A percentile compares a stretch with the other conserved stretches of the same genome.
Evolutionary conservation across 1,140 invertebrate species (phyloP).

Genomic region (Drosophila ananassae): DNA sequence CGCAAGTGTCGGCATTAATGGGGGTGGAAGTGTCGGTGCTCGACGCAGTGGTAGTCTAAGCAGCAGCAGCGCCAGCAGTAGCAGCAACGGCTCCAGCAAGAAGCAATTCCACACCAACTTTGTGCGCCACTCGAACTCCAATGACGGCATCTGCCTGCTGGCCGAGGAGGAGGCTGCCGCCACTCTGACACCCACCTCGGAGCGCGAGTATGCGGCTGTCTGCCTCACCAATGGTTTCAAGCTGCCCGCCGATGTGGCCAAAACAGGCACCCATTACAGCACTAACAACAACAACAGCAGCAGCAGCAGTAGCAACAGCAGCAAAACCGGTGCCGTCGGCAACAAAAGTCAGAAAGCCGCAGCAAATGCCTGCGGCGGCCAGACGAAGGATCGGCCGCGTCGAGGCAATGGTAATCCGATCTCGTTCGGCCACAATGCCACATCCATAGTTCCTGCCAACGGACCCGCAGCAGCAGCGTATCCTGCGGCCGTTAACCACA

Average conservation of each 20-base stretch:
- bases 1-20: constrained; percentile 12
- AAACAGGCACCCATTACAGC: constrained; percentile 26
- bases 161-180: constrained; percentile 80
- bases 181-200: constrained; percentile 76
- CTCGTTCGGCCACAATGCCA: constrained; percentile 51
- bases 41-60: constrained; percentile 71
- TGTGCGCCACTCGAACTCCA: constrained; percentile 77
- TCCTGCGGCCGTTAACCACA: constrained; percentile 53
- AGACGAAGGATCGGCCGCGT: constrained; percentile 58
- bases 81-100: constrained; percentile 66
- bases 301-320: constrained; percentile 34
- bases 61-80: constrained; percentile 72
- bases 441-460: constrained; percentile 80
- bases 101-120: constrained; percentile 80
- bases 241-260: constrained; percentile 64
- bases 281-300: constrained; percentile 35
- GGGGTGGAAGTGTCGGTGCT: constrained; percentile 25
- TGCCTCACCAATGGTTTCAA: constrained; percentile 74
- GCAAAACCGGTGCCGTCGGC: constrained; percentile 14
- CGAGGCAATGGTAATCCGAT: constrained; percentile 56
- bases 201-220: constrained; percentile 64
- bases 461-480: constrained; percentile 26
- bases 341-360: too few species aligned
- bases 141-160: constrained; percentile 78
- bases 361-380: not conserved